These are phyloP conservation scores for cat (Felis catus) DNA, from an alignment of 2,113 vertebrate species.

Conservation along the genomic window DNA sequence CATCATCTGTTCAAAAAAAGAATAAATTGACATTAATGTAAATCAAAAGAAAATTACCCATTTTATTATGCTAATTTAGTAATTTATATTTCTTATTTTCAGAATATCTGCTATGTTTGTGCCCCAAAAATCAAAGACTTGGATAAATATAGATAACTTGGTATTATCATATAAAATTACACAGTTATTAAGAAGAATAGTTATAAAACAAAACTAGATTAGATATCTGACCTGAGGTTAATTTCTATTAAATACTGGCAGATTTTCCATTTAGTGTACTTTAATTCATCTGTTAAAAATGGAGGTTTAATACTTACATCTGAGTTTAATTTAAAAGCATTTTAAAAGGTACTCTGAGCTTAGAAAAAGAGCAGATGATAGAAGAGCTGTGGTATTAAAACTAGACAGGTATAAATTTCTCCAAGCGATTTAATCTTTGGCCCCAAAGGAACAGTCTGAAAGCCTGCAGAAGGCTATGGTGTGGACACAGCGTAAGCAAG, in stretches of 20 bases:
- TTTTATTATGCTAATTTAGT: constrained; percentile 14
- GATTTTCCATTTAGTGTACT: constrained; percentile 34
- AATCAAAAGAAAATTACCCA: constrained; percentile 7
- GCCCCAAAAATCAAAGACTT: background rate
- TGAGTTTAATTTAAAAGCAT: constrained; percentile 46
- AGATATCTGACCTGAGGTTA: constrained; percentile 44
- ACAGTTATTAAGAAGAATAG: constrained; percentile 31
- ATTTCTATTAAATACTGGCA: constrained; percentile 30
- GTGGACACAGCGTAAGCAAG: background rate
- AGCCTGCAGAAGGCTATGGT: background rate
- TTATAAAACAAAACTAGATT: constrained; percentile 49
- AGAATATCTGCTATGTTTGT: background rate
- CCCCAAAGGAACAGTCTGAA: background rate
- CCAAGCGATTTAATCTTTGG: constrained; percentile 2
- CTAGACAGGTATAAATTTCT: background rate
- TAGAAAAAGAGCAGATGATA: background rate
- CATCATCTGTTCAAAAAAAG: constrained; percentile 93
- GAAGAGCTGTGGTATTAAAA: background rate
- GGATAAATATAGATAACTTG: constrained; percentile 19
- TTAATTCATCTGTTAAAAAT: constrained; percentile 39
- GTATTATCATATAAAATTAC: background rate
- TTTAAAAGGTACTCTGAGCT: background rate
- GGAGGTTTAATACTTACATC: background rate
- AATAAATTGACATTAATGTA: constrained; percentile 35
- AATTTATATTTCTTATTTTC: background rate